Conservation (phyloP, 2,888 invertebrate species). For the Euclidia mi region DNA sequence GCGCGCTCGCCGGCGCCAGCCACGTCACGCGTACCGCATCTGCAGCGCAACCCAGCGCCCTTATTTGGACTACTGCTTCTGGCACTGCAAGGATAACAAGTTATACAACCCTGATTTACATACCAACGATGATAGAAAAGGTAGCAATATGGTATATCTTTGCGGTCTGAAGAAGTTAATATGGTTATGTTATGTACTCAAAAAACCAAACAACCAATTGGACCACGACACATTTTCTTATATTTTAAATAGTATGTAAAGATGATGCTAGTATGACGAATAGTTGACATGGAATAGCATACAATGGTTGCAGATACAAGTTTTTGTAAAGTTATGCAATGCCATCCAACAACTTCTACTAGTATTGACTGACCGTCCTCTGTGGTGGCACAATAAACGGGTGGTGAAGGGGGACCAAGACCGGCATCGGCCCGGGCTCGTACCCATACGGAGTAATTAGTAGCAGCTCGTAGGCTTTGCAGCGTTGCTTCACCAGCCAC, state of each 20-base stretch:
- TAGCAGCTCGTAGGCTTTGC: slow-evolving; percentile 93
- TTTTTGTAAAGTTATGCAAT: too few relatives aligned
- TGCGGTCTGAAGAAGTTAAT: too few relatives aligned
- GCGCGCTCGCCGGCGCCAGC: slow-evolving; percentile 94
- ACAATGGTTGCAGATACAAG: too few relatives aligned
- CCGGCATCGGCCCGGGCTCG: slow-evolving; percentile 94
- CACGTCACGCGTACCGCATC: slow-evolving; percentile 95
- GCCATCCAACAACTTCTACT: too few relatives aligned
- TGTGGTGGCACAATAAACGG: slow-evolving; percentile 93
- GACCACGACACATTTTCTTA: too few relatives aligned
- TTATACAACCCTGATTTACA: background rate
- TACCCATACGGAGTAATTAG: slow-evolving; percentile 95
- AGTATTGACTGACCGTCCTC: slow-evolving; percentile 92
- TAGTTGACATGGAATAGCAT: too few relatives aligned
- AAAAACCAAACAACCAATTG: too few relatives aligned
- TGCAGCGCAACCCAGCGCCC: slow-evolving; percentile 93
- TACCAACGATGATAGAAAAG: too few relatives aligned
- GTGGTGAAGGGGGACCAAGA: slow-evolving; percentile 93
- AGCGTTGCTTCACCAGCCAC: slow-evolving; percentile 85
- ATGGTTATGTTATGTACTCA: too few relatives aligned
- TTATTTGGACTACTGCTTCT: slow-evolving; percentile 93
- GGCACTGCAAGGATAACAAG: slow-evolving; percentile 90
- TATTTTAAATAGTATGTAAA: too few relatives aligned
- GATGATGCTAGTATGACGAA: too few relatives aligned
- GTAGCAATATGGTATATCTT: too few relatives aligned